Base-by-base conservation (phyloP, 1,140 invertebrate species). In the Batillaria attramentaria region DNA sequence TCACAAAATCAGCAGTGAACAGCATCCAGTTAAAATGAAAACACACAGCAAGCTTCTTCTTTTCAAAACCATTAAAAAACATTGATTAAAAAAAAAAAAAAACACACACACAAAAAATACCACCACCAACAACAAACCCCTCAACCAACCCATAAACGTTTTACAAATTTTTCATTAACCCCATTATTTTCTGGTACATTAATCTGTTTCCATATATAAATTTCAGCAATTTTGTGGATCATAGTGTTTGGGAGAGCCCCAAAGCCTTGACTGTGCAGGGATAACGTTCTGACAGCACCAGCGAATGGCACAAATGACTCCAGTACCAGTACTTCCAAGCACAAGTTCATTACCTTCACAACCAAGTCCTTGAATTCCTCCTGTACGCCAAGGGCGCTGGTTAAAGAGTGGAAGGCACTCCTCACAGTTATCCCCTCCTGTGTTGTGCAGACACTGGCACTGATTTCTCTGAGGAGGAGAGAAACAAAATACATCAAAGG, bases 391-490 rank as follows among this genome's bases (percentile, higher is more conserved):
- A 77, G 83, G 87, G 78, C 87, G 85, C 81, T 99, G 97, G 83
- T 97, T 95, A 88, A 95, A 99, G 6, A 96, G 95, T 28, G 95
- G 95, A 92, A 97, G 97, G 90, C 98, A 99, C 66, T 92, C 91
- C 78, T 98, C 95, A 89, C 98, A 99, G 88, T 98, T 97, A 18
- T 95, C 93, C 3, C 98, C 98, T 87, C 97, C 98, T 0, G 98
- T 99, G 88, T 99, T 96, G 87, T 99, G 98, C 86, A 97, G 95
- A 90, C 98, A 99, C 20, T 95, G 93, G 88, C 98, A 99, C 20
- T 97, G 93, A 2, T 88, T 80, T 72, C 84, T 84, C 88, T 90
- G 83, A 31, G 31, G 83, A n/a, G n/a, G n/a, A n/a, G n/a, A n/a
- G n/a, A n/a, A n/a, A n/a, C n/a, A n/a, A n/a, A n/a, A n/a, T n/a